Percentiles rank a stretch among this genome's conserved stretches.
Evolutionary conservation across 2,888 invertebrate genomes (phyloP).

Genomic region (Troilus luridus): DNA sequence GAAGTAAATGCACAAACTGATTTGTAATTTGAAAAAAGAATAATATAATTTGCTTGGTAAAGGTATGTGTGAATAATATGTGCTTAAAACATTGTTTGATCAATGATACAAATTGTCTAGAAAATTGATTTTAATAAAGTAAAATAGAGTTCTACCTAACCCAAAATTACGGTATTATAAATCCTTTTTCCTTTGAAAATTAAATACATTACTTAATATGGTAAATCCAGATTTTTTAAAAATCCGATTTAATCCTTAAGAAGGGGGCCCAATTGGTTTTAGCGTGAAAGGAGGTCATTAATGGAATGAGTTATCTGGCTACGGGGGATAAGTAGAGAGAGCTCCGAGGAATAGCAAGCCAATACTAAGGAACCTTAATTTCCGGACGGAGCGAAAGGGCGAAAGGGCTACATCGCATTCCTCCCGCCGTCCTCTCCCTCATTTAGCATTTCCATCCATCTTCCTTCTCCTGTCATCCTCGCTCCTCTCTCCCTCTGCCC

Average conservation of each 20-base stretch:
- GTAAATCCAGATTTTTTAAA: neutral
- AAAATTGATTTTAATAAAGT: too few relatives aligned
- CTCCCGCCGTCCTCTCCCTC: neutral
- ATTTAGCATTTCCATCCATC: slow-evolving; percentile 17
- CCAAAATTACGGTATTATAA: too few relatives aligned
- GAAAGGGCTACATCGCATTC: slow-evolving; percentile 14
- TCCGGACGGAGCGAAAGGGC: neutral
- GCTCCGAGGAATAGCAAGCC: slow-evolving; percentile 9
- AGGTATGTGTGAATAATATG: too few relatives aligned
- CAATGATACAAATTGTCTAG: too few relatives aligned
- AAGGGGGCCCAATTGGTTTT: neutral
- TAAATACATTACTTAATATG: neutral
- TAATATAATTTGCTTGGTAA: too few relatives aligned
- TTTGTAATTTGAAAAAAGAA: too few relatives aligned
- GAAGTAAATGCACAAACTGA: too few relatives aligned
- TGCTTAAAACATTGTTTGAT: too few relatives aligned
- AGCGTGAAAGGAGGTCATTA: slow-evolving; percentile 11
- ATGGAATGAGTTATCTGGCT: slow-evolving; percentile 41
- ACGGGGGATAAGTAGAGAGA: slow-evolving; percentile 12
- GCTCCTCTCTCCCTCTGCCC: neutral
- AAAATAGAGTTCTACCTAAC: too few relatives aligned
- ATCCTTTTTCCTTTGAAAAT: too few relatives aligned
- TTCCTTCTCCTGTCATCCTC: neutral
- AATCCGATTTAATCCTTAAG: neutral
- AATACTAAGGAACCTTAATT: slow-evolving; percentile 39